Conservation (phyloP, 2,113 vertebrate species). For the Cichladusa arquata region DNA sequence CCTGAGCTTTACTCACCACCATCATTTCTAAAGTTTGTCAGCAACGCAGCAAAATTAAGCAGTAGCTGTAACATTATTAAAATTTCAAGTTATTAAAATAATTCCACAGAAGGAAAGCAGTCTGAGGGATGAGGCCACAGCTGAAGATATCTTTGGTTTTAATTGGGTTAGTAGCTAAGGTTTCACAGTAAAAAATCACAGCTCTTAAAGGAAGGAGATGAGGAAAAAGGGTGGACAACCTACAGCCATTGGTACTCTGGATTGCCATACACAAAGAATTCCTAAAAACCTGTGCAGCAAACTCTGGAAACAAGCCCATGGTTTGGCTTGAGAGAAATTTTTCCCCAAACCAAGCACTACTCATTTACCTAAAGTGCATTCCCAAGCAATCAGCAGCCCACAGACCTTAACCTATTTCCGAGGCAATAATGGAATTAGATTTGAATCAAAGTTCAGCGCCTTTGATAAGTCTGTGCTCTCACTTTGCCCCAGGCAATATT, state of each 20-base stretch:
- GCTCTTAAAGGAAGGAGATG: background rate
- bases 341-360: conserved; percentile 45
- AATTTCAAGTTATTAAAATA: background rate
- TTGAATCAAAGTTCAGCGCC: conserved; percentile 80
- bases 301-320: background rate
- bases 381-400: conserved; percentile 35
- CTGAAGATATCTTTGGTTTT: background rate
- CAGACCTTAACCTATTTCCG: conserved; percentile 77
- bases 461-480: conserved; percentile 76
- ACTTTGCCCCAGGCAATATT: conserved; percentile 78
- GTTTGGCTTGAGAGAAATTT: conserved; percentile 20
- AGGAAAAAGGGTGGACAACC: background rate
- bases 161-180: background rate
- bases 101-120: background rate
- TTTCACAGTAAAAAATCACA: background rate
- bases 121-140: background rate
- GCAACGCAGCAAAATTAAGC: background rate
- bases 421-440: conserved; percentile 88
- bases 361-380: conserved; percentile 21
- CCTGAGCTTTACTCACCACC: background rate
- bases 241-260: background rate
- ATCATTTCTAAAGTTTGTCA: background rate
- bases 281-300: conserved; percentile 11
- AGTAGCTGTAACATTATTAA: background rate
- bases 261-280: background rate